A percentile compares a stretch with the other conserved stretches of the same genome.
Evolutionary conservation across 2,113 vertebrate species (phyloP).

Genomic region (Scomber japonicus): DNA sequence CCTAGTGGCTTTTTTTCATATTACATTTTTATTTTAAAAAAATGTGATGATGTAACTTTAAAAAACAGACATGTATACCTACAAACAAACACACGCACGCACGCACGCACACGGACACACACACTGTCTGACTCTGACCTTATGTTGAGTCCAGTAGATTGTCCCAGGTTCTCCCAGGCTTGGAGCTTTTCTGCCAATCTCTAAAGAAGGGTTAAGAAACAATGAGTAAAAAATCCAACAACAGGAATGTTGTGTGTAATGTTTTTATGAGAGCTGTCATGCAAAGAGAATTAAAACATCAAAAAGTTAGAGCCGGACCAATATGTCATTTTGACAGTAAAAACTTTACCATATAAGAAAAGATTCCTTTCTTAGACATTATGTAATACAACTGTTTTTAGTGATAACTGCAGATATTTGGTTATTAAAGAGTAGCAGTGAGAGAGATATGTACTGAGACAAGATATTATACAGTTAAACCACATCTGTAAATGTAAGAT

Average conservation of each 20-base stretch:
- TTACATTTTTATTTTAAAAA: background rate
- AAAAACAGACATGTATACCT: background rate
- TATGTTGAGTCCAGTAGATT: slow-evolving; percentile 91
- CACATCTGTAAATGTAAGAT: too few relatives aligned
- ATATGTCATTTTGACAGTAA: background rate
- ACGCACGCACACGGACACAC: background rate
- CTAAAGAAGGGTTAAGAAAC: slow-evolving; percentile 72
- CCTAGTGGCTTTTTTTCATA: slow-evolving; percentile 40
- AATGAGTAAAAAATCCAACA: background rate
- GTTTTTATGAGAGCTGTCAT: background rate
- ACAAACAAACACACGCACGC: background rate
- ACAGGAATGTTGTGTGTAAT: background rate
- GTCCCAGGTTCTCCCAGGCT: slow-evolving; percentile 92
- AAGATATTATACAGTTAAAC: too few relatives aligned
- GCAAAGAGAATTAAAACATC: too few relatives aligned
- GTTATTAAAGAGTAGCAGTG: background rate
- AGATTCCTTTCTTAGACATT: background rate
- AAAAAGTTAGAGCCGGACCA: background rate
- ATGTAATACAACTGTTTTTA: background rate
- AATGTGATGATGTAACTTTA: background rate
- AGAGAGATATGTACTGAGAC: too few relatives aligned
- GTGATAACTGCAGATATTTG: background rate
- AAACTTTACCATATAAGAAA: background rate
- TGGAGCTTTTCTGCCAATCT: slow-evolving; percentile 88
- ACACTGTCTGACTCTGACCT: slow-evolving; percentile 81